phyloP scores from a whole-genome alignment of 2,888 invertebrate species.

The Aelia acuminata region DNA sequence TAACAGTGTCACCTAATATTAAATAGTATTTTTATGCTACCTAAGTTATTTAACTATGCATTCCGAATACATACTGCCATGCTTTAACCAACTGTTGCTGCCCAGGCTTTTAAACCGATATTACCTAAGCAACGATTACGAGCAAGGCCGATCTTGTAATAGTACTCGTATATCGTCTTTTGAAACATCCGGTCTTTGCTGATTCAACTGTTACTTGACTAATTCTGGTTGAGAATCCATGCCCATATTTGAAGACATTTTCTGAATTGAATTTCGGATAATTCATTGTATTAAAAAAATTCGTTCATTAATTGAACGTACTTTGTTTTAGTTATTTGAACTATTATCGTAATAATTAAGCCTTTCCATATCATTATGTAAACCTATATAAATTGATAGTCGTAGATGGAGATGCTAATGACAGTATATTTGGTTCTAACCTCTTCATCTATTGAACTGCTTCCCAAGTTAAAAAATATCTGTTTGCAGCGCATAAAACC shows the following conservation, averaged over 20 bases:
- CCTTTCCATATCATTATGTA: too few relatives aligned
- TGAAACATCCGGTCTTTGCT: background rate
- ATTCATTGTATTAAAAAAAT: too few relatives aligned
- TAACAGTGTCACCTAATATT: background rate
- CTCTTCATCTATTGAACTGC: too few relatives aligned
- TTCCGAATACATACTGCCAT: background rate
- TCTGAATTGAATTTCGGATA: too few relatives aligned
- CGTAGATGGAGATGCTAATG: too few relatives aligned
- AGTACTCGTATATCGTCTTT: background rate
- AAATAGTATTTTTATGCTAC: background rate
- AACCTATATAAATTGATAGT: too few relatives aligned
- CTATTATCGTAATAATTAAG: too few relatives aligned
- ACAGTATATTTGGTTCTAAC: too few relatives aligned
- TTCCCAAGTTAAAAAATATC: too few relatives aligned
- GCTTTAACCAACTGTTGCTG: background rate
- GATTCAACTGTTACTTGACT: background rate
- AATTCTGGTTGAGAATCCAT: background rate
- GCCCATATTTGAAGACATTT: background rate
- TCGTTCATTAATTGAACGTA: too few relatives aligned
- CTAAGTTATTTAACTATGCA: background rate
- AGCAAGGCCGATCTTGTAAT: background rate
- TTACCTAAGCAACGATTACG: slow-evolving; percentile 18
- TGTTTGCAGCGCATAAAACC: too few relatives aligned
- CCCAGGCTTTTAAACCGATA: background rate
- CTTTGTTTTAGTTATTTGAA: too few relatives aligned